These are phyloP conservation scores for Macrotis lagotis DNA, from an alignment of 2,113 vertebrate genomes.

Conservation along the genomic window DNA sequence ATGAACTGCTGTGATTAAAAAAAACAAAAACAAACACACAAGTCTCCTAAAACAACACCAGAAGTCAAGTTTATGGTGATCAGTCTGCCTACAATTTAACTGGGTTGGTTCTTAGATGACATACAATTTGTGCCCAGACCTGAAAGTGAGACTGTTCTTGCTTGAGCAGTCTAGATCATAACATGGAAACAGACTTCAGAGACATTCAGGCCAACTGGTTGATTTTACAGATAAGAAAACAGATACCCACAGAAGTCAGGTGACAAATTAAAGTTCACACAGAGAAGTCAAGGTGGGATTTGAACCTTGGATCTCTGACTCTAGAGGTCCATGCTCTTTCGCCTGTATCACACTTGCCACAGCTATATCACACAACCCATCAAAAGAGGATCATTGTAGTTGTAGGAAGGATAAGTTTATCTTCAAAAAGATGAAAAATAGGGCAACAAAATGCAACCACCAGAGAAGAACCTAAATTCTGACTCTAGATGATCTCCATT, in stretches of 20 bases:
- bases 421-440: not conserved
- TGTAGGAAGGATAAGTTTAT: not conserved
- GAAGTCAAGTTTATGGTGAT: not conserved
- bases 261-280: too few species aligned
- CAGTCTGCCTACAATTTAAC: not conserved
- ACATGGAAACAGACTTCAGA: too few species aligned
- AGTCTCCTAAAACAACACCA: not conserved
- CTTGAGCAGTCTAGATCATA: not conserved
- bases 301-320: too few species aligned
- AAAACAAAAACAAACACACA: not conserved
- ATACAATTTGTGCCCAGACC: not conserved
- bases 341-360: too few species aligned
- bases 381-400: not conserved
- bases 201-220: not conserved
- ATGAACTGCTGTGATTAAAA: not conserved
- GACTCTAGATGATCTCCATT: not conserved
- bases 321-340: too few species aligned
- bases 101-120: not conserved
- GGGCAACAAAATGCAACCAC: not conserved
- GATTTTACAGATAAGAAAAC: not conserved
- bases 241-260: too few species aligned
- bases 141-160: too few species aligned
- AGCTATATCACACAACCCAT: too few species aligned
- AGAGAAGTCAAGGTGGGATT: too few species aligned
- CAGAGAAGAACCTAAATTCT: not conserved